phyloP scores from a whole-genome alignment of 2,888 invertebrate genomes.

The Agrochola circellaris region DNA sequence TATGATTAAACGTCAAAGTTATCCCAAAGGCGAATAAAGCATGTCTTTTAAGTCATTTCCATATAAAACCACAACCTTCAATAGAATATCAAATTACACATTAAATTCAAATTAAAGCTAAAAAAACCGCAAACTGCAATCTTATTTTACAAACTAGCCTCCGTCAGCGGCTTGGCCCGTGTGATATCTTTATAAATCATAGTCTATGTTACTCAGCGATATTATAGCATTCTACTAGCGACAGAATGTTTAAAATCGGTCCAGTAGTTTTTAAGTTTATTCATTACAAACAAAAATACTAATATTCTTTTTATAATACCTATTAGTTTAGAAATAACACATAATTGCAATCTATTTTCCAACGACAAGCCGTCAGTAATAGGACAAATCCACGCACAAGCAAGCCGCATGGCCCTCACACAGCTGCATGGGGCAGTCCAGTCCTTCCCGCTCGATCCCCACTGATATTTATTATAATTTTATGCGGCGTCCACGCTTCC shows the following conservation, averaged over 20 bases:
- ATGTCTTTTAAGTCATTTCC: neutral
- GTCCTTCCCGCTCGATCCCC: conserved; percentile 66
- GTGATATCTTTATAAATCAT: no score
- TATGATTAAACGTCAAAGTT: conserved; percentile 1
- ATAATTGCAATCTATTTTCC: conserved; percentile 9
- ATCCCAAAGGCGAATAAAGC: neutral
- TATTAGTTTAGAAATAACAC: neutral
- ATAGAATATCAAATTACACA: neutral
- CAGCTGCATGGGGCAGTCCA: conserved; percentile 76
- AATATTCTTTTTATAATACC: no score
- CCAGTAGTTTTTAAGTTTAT: no score
- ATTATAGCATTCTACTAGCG: no score
- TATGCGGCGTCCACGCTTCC: conserved; percentile 85
- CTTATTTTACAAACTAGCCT: conserved; percentile 1
- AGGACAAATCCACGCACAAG: conserved; percentile 39
- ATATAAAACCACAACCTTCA: neutral
- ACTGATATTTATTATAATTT: conserved; percentile 89
- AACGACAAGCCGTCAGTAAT: conserved; percentile 29
- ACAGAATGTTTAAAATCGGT: no score
- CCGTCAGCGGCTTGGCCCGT: no score
- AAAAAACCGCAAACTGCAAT: neutral
- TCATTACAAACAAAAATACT: no score
- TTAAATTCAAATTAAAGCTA: no score
- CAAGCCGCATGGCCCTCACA: conserved; percentile 43
- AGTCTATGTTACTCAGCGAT: no score